phyloP scores from a whole-genome alignment of 2,797 vertebrate species.

The Anolis apletophallus region DNA sequence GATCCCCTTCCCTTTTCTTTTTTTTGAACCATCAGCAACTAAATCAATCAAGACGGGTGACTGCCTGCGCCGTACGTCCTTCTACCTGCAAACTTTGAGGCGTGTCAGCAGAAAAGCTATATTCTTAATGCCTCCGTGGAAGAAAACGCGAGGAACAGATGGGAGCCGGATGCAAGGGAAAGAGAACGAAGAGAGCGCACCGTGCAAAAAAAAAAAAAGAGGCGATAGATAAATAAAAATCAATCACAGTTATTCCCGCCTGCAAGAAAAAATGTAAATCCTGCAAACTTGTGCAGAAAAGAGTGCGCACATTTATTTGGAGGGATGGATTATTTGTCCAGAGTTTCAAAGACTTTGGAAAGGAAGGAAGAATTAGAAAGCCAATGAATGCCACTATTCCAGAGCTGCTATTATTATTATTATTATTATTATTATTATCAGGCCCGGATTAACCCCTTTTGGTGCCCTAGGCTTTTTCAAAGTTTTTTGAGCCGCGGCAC shows the following conservation, averaged over 20 bases:
- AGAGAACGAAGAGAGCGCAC: neutral
- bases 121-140: constrained; percentile 6
- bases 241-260: constrained; percentile 3
- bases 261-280: constrained; percentile 10
- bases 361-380: neutral
- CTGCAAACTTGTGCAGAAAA: neutral
- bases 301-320: neutral
- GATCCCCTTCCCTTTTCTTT: neutral
- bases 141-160: constrained; percentile 34
- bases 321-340: neutral
- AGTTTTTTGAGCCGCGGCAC: too few species aligned
- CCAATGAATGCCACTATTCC: neutral
- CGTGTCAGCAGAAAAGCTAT: neutral
- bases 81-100: constrained; percentile 8
- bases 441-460: too few species aligned
- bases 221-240: neutral
- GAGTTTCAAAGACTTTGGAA: neutral
- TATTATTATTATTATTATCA: too few species aligned
- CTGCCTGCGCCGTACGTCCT: neutral
- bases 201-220: neutral
- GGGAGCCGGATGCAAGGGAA: neutral
- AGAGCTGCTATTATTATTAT: too few species aligned
- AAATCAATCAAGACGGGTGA: neutral
- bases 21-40: constrained; percentile 15
- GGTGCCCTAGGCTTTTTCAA: too few species aligned